Evolutionary conservation across 2,797 vertebrate species (phyloP), one percentile per base, ranked within the genome.

Genomic region (Neoniphon sammara): DNA sequence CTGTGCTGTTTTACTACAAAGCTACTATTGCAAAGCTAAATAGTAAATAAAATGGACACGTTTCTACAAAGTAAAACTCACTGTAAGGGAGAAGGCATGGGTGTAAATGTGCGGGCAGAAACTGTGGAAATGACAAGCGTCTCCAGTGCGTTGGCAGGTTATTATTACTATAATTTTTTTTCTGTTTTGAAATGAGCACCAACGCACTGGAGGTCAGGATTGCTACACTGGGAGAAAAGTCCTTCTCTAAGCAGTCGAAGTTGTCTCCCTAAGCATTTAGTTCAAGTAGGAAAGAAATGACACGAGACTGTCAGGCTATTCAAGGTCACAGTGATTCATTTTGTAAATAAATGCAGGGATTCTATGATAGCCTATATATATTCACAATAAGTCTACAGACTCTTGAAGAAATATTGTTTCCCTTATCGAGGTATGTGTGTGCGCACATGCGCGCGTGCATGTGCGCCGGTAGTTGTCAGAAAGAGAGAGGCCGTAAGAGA

Each of bases 171-270:
- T 27, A 27, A 2, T 21, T 23, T 23, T 23, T 53, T 20, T 9
- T 9, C 4, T 11, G 9, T 2, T 34, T 63, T 25, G 36, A 18
- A 31, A 10, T 49, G 54, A 47, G 23, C 57, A 20, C 64, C 42
- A 65, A 25, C 62, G 81, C 80, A 55, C 66, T 82, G 76, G 76
- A 80, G 73, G 77, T 86, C 77, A 80, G 46, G 67, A 11, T 71
- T 71, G 78, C 60, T 65, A 69, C 82, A 20, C 46, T 58, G 47
- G 53, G 21, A 69, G 1, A 56, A 8, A 61, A 65, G 15, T 57
- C 4, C 58, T 36, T 27, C 4, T 57, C 18, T 23, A 7, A 44
- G 18, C 9, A 54, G 21, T n/a, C 61, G 21, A 17, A n/a, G 39
- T 62, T 25, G 10, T 49, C 9, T 8, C 56, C 36, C 25, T 23